Evolutionary conservation across 2,113 vertebrate genomes (phyloP).

Genomic region (Anarhynchus alexandrinus): DNA sequence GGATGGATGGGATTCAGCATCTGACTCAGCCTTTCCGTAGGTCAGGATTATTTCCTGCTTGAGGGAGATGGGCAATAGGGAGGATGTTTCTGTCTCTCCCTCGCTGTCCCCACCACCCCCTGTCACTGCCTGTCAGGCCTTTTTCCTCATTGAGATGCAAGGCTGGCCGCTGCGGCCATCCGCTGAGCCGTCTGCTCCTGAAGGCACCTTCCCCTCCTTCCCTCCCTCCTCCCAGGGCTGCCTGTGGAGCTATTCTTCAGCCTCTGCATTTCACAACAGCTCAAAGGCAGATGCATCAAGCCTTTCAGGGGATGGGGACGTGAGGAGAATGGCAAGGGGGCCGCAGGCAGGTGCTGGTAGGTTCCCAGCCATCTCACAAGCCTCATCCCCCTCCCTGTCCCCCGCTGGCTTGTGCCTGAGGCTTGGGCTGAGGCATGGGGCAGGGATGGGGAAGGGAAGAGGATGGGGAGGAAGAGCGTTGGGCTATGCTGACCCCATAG

Average conservation of each 20-base stretch:
- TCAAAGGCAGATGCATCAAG: constrained; percentile 73
- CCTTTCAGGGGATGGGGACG: constrained; percentile 63
- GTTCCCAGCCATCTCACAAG: constrained; percentile 27
- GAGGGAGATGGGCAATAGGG: neutral
- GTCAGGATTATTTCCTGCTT: neutral
- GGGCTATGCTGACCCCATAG: neutral
- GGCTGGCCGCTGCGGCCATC: constrained; percentile 11
- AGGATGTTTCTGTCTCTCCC: neutral
- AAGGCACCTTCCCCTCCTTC: constrained; percentile 43
- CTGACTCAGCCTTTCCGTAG: neutral
- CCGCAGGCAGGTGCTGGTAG: constrained; percentile 41
- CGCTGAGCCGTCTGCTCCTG: constrained; percentile 49
- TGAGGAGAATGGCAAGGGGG: constrained; percentile 66
- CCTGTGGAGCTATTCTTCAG: constrained; percentile 66
- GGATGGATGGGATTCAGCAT: neutral
- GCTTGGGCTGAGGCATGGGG: neutral
- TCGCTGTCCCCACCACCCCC: neutral
- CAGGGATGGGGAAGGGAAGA: neutral
- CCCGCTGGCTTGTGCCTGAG: neutral
- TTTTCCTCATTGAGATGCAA: constrained; percentile 65
- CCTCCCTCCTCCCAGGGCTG: constrained; percentile 42
- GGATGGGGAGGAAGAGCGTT: neutral
- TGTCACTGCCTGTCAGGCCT: neutral
- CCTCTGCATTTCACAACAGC: constrained; percentile 64
- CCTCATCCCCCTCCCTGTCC: neutral